phyloP scores from a whole-genome alignment of 1,140 invertebrate genomes.

The Marisa cornuarietis region DNA sequence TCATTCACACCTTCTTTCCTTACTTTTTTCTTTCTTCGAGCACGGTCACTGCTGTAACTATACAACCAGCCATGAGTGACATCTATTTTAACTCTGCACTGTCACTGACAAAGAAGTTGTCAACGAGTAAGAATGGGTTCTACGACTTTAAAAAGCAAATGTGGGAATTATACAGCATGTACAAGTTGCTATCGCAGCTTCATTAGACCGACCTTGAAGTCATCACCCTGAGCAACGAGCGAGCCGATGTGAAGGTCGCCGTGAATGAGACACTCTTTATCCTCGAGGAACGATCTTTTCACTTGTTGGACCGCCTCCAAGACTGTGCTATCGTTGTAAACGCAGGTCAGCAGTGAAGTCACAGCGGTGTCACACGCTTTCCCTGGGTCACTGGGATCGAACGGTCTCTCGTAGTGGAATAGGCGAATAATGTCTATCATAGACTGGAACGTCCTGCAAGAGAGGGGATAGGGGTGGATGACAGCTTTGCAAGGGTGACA shows the following conservation, averaged over 20 bases:
- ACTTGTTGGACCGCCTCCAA: not conserved
- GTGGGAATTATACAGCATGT: too few species aligned
- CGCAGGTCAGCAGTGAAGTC: not conserved
- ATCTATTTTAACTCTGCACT: too few species aligned
- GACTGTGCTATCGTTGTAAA: not conserved
- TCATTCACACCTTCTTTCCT: too few species aligned
- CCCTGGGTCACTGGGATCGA: constrained; percentile 8
- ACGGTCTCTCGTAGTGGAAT: constrained; percentile 13
- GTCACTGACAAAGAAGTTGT: too few species aligned
- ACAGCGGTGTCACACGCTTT: not conserved
- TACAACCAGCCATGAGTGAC: too few species aligned
- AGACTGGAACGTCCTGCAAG: not conserved
- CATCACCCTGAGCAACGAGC: not conserved
- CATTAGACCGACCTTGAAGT: not conserved
- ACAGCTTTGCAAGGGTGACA: not conserved
- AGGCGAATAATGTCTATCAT: constrained; percentile 9
- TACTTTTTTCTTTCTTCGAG: too few species aligned
- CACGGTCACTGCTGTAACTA: too few species aligned
- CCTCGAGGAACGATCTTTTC: not conserved
- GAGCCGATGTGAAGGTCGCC: constrained; percentile 23
- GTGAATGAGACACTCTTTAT: constrained; percentile 9
- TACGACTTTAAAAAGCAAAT: too few species aligned
- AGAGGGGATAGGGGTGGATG: not conserved
- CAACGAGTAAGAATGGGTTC: too few species aligned
- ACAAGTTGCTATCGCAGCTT: too few species aligned